These are phyloP conservation scores for Pyralis farinalis DNA, from an alignment of 2,888 invertebrate species.

Conservation along the genomic window DNA sequence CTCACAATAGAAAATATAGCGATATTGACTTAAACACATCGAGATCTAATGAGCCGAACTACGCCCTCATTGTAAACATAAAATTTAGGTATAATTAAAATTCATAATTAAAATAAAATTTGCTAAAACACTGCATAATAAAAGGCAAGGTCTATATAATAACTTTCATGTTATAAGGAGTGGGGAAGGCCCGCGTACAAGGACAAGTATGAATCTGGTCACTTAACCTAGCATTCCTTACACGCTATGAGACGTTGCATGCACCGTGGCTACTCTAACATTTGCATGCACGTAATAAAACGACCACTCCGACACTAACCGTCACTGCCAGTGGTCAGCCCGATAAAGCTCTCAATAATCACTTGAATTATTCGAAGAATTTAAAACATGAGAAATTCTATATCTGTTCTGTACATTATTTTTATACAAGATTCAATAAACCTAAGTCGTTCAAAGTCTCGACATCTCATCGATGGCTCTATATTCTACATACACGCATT, in stretches of 20 bases:
- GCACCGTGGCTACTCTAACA: constrained; percentile 43
- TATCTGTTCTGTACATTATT: constrained; percentile 44
- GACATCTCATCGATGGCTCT: constrained; percentile 7
- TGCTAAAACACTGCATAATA: background rate
- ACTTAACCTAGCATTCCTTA: constrained; percentile 11
- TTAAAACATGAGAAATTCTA: constrained; percentile 33
- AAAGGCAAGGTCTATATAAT: no score
- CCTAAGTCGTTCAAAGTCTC: constrained; percentile 10
- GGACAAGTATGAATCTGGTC: constrained; percentile 8
- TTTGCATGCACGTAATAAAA: constrained; percentile 19
- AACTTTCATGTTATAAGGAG: background rate
- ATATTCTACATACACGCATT: constrained; percentile 33
- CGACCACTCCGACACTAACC: constrained; percentile 18
- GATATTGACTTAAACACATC: no score
- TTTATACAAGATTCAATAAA: constrained; percentile 42
- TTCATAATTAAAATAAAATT: constrained; percentile 1
- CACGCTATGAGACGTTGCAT: constrained; percentile 47
- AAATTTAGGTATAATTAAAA: no score
- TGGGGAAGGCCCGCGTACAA: background rate
- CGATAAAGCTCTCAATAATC: constrained; percentile 54
- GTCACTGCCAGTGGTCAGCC: constrained; percentile 24
- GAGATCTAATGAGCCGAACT: no score
- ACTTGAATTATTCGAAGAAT: constrained; percentile 39
- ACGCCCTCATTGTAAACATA: no score
- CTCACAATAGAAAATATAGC: no score